Conservation (phyloP, 2,113 vertebrate genomes). For the Tupaia tana region DNA sequence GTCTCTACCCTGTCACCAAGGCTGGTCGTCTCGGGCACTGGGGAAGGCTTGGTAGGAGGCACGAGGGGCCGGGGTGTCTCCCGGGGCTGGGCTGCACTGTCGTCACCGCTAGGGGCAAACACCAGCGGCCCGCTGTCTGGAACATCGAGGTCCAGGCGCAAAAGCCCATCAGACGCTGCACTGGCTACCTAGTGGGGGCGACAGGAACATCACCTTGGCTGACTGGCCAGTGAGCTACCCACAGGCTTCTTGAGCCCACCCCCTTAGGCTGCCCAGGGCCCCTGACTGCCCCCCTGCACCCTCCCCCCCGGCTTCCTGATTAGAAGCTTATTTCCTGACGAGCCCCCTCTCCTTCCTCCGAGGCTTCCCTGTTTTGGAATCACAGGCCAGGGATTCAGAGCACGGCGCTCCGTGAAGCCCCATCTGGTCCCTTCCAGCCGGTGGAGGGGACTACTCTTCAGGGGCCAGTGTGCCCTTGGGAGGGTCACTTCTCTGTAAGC, state of each 20-base stretch:
- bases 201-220: not conserved
- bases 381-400: not conserved
- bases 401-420: not conserved
- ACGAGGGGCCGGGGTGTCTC: slow-evolving; percentile 82
- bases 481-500: not conserved
- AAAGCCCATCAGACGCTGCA: slow-evolving; percentile 91
- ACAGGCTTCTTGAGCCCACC: not conserved
- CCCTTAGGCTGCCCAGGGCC: not conserved
- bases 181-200: slow-evolving; percentile 88
- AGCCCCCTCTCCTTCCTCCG: not conserved
- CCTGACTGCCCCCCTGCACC: not conserved
- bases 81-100: slow-evolving; percentile 72
- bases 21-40: slow-evolving; percentile 69
- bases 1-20: slow-evolving; percentile 67
- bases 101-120: slow-evolving; percentile 75
- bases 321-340: not conserved
- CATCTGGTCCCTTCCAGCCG: not conserved
- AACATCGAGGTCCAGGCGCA: slow-evolving; percentile 91
- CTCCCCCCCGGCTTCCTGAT: not conserved
- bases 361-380: not conserved
- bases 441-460: not conserved
- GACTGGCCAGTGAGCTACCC: not conserved
- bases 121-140: slow-evolving; percentile 84
- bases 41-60: slow-evolving; percentile 84
- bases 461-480: not conserved